Conservation (phyloP, 1,140 invertebrate species). For the Pomacea maculata region DNA sequence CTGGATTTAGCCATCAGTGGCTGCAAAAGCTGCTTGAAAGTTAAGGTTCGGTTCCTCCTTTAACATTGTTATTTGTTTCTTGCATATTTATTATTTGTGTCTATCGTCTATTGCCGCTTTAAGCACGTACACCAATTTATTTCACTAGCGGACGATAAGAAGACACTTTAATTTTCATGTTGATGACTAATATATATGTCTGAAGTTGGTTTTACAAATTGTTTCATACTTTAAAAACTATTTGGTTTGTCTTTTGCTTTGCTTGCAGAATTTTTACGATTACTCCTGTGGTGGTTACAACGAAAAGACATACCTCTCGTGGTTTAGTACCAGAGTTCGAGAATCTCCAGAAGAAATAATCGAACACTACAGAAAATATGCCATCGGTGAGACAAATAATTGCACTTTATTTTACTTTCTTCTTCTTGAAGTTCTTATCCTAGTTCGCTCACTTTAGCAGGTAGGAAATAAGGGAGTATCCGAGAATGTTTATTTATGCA, state of each 20-base stretch:
- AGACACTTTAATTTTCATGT: background rate
- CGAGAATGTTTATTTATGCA: no score
- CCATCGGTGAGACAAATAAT: slow-evolving; percentile 28
- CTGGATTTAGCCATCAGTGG: no score
- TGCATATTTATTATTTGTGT: background rate
- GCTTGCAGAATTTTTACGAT: slow-evolving; percentile 39
- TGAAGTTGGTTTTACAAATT: background rate
- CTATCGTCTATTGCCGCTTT: background rate
- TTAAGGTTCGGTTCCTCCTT: no score
- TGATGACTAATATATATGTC: background rate
- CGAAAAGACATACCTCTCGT: slow-evolving; percentile 31
- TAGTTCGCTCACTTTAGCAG: no score
- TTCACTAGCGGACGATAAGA: background rate
- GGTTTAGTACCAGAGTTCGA: slow-evolving; percentile 36
- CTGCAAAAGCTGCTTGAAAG: no score
- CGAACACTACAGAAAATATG: slow-evolving; percentile 25
- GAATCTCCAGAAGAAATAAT: slow-evolving; percentile 36
- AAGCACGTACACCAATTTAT: background rate
- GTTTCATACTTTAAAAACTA: background rate
- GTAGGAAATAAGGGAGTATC: no score
- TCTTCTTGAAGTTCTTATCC: no score
- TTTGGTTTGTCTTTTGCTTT: background rate
- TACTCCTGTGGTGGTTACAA: slow-evolving; percentile 42
- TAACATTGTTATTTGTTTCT: background rate
- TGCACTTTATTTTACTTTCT: no score